Conservation (phyloP, 1,140 invertebrate genomes). For the Magallana angulata region DNA sequence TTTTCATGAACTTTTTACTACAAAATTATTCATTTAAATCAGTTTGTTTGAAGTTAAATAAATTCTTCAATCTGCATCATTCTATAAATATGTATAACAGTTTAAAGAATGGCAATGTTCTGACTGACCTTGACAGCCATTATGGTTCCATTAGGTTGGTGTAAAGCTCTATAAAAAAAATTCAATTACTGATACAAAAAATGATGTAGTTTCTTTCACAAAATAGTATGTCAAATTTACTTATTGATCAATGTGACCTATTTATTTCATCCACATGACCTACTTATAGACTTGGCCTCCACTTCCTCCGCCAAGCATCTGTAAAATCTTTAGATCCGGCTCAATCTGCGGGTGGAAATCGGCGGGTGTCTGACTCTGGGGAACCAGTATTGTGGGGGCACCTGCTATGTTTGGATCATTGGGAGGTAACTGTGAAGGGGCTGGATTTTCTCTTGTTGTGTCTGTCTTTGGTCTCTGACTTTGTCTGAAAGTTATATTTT, state of each 20-base stretch:
- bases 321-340: constrained; percentile 71
- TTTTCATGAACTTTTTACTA: too few species aligned
- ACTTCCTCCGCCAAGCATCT: constrained; percentile 74
- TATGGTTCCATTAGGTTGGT: constrained; percentile 89
- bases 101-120: too few species aligned
- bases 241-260: too few species aligned
- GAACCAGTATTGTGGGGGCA: constrained; percentile 27
- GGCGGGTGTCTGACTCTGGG: background rate
- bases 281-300: constrained; percentile 78
- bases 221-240: too few species aligned
- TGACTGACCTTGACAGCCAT: constrained; percentile 93
- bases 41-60: too few species aligned
- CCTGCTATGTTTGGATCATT: constrained; percentile 14
- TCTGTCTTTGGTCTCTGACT: background rate
- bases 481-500: background rate
- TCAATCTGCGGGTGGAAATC: constrained; percentile 42
- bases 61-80: too few species aligned
- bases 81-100: too few species aligned
- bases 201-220: too few species aligned
- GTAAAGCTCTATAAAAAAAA: constrained; percentile 79
- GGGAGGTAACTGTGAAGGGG: background rate
- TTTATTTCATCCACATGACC: background rate
- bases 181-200: too few species aligned
- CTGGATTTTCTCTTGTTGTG: background rate
- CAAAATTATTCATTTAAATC: too few species aligned